These are phyloP conservation scores for Gadus chalcogrammus DNA, from an alignment of 2,113 vertebrate species.

Conservation along the genomic window DNA sequence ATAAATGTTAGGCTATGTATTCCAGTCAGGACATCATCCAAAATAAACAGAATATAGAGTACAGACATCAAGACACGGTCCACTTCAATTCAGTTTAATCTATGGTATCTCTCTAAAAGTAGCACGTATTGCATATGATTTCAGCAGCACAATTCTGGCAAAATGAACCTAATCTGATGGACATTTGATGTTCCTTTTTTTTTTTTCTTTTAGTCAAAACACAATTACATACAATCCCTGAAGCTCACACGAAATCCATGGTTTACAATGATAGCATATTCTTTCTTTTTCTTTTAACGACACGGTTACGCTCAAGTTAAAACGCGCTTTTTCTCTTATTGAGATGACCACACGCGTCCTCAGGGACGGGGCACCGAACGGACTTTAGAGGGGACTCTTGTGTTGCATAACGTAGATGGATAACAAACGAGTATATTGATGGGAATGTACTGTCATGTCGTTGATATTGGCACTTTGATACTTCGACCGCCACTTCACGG, in stretches of 20 bases:
- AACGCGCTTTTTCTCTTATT: conserved; percentile 32
- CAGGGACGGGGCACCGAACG: conserved; percentile 24
- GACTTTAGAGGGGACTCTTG: conserved; percentile 43
- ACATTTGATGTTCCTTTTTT: conserved; percentile 34
- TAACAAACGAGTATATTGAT: conserved; percentile 63
- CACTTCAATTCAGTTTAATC: conserved; percentile 35
- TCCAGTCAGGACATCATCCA: conserved; percentile 62
- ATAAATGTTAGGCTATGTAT: conserved; percentile 67
- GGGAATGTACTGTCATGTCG: conserved; percentile 37
- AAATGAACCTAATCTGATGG: conserved; percentile 46
- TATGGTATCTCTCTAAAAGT: conserved; percentile 38
- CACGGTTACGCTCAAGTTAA: conserved; percentile 46
- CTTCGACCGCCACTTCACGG: conserved; percentile 32
- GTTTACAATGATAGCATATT: conserved; percentile 61
- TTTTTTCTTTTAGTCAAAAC: conserved; percentile 28
- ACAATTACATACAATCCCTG: conserved; percentile 69
- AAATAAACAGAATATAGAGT: conserved; percentile 42
- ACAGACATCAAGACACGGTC: conserved; percentile 49
- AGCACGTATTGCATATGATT: conserved; percentile 74
- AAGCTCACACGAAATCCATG: conserved; percentile 66
- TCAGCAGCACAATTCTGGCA: conserved; percentile 72
- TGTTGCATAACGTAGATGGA: conserved; percentile 69
- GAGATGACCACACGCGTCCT: neutral
- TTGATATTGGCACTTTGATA: conserved; percentile 58
- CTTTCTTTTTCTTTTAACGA: conserved; percentile 38